These are phyloP conservation scores for Eurytoma californica DNA, from an alignment of 2,888 invertebrate species.

Conservation along the genomic window DNA sequence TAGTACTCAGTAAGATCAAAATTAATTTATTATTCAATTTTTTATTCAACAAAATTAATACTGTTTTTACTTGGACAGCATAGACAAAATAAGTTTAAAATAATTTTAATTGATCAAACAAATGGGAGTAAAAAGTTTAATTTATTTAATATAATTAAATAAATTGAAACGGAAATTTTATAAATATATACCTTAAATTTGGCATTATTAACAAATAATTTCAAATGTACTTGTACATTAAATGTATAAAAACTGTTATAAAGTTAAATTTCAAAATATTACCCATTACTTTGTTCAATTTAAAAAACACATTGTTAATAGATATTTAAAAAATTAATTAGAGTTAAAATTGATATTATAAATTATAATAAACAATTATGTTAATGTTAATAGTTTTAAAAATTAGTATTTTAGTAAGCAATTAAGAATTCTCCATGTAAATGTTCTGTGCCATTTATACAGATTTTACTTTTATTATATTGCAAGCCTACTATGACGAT, in stretches of 20 bases:
- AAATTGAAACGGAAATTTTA: no score
- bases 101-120: no score
- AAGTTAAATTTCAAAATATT: not conserved
- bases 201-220: no score
- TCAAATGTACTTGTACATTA: no score
- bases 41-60: no score
- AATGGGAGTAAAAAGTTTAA: no score
- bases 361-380: not conserved
- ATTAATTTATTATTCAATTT: constrained; percentile 2
- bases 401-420: not conserved
- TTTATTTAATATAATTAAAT: no score
- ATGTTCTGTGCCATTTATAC: not conserved
- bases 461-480: not conserved
- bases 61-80: no score
- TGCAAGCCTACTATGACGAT: not conserved
- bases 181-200: no score
- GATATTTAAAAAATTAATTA: not conserved
- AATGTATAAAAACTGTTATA: no score
- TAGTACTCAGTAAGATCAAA: not conserved
- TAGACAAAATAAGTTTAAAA: no score
- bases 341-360: constrained; percentile 1
- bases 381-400: constrained; percentile 6
- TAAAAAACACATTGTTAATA: constrained; percentile 11
- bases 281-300: not conserved
- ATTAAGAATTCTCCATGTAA: not conserved